Conservation (phyloP, 2,888 invertebrate species). For the Agonopterix alstromeriana region DNA sequence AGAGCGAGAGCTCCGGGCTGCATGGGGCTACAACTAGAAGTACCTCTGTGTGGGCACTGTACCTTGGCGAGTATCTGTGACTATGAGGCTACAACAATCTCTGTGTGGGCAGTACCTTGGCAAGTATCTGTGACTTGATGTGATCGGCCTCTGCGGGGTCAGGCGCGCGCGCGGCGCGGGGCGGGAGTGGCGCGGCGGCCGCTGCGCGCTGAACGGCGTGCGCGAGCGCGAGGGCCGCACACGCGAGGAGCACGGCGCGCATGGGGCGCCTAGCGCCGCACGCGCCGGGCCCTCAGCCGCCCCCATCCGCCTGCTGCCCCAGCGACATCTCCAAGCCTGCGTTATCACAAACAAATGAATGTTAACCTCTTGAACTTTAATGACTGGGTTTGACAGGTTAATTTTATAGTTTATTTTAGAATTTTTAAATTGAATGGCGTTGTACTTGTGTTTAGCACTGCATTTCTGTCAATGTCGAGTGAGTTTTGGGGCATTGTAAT, state of each 20-base stretch:
- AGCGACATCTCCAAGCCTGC: slow-evolving; percentile 65
- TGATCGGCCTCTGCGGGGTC: slow-evolving; percentile 23
- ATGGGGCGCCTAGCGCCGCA: slow-evolving; percentile 60
- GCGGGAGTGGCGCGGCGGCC: slow-evolving; percentile 50
- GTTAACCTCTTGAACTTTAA: too few relatives aligned
- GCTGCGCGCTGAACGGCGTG: slow-evolving; percentile 50
- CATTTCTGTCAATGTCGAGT: too few relatives aligned
- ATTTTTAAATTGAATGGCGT: too few relatives aligned
- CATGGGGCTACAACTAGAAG: background rate
- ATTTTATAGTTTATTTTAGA: too few relatives aligned
- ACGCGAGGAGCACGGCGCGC: slow-evolving; percentile 67
- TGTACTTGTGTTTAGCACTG: too few relatives aligned
- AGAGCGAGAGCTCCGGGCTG: too few relatives aligned
- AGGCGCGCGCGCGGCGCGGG: slow-evolving; percentile 32
- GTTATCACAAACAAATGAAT: too few relatives aligned
- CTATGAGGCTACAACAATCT: slow-evolving; percentile 3
- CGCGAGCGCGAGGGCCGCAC: slow-evolving; percentile 71
- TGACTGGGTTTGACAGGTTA: too few relatives aligned
- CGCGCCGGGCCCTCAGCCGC: slow-evolving; percentile 64
- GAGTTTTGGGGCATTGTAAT: too few relatives aligned
- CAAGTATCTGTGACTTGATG: slow-evolving; percentile 27
- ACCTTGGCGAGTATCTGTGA: slow-evolving; percentile 9
- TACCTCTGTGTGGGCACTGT: background rate
- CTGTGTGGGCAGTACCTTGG: slow-evolving; percentile 2
- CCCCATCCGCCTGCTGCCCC: slow-evolving; percentile 65